These are phyloP conservation scores for Polypterus bichir DNA, from an alignment of 2,113 vertebrate species.

Conservation along the genomic window DNA sequence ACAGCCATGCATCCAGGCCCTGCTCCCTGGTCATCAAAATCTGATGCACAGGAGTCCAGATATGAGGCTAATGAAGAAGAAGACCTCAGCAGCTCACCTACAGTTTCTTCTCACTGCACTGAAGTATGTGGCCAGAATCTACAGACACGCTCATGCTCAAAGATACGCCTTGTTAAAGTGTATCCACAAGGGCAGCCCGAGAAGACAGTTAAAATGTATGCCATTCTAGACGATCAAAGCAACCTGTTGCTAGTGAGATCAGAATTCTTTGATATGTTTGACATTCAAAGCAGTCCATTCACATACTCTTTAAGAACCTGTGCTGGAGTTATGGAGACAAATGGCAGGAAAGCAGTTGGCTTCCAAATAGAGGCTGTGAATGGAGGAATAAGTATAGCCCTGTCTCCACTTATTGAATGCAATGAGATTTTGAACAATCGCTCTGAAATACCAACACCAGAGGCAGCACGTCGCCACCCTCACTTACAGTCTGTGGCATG, in stretches of 20 bases:
- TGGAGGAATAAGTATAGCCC: background rate
- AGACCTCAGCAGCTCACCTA: background rate
- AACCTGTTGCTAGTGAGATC: background rate
- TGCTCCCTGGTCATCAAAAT: background rate
- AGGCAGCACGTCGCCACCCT: too few species aligned
- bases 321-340: background rate
- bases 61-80: background rate
- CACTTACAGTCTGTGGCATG: too few species aligned
- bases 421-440: background rate
- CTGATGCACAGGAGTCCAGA: background rate
- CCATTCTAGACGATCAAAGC: background rate
- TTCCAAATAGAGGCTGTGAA: background rate
- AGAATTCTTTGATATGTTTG: background rate
- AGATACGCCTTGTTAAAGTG: background rate
- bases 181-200: background rate
- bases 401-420: background rate
- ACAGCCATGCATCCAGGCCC: background rate
- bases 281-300: background rate
- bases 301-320: background rate
- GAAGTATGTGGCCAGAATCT: background rate
- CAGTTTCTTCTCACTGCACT: background rate
- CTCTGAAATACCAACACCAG: background rate
- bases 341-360: background rate
- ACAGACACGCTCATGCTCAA: background rate
- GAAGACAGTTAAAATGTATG: background rate